Base-by-base conservation (phyloP, 2,888 invertebrate genomes). In the Operophtera brumata region DNA sequence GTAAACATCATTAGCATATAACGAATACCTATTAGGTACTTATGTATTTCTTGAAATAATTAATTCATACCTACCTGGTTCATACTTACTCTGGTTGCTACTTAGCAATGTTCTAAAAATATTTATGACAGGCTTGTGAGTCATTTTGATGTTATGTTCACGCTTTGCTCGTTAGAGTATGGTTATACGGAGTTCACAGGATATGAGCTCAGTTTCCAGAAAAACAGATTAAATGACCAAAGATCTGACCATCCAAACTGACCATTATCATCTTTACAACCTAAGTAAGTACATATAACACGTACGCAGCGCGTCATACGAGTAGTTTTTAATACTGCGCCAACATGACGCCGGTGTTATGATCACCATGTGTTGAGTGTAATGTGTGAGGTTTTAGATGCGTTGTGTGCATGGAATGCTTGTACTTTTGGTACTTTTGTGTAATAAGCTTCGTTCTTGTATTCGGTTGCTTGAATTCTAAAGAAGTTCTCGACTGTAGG, bases 71-170 rank as follows among this genome's bases (percentile, higher is more conserved):
- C 30, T 41, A 39, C 20, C 20, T 20, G 20, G 20, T 3, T 3
- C 46, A n/a, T n/a, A n/a, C n/a, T n/a, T n/a, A n/a, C n/a, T n/a
- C n/a, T n/a, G n/a, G n/a, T n/a, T n/a, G n/a, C 59, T 62, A 56
- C 59, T 71, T 64, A 69, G 64, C 60, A 69, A 64, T 72, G 71
- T 75, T 80, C 81, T 83, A 84, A 83, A 82, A 81, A 82, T 85
- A 85, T 79, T 74, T 74, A 81, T 85, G 83, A 84, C 62, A 50
- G 42, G 40, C 72, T 64, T 66, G 61, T 81, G 83, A 83, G 64
- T 83, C 84, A 80, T 61, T 58, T 57, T 57, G 54, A 64, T 61
- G 62, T 58, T 63, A 65, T 70, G 69, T 71, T 70, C 58, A 66
- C 55, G 66, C 59, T 70, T 70, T 70, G 66, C 64, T 63, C 67